Base-by-base conservation (phyloP, 2,113 vertebrate genomes). In the Thinocorus orbignyianus region DNA sequence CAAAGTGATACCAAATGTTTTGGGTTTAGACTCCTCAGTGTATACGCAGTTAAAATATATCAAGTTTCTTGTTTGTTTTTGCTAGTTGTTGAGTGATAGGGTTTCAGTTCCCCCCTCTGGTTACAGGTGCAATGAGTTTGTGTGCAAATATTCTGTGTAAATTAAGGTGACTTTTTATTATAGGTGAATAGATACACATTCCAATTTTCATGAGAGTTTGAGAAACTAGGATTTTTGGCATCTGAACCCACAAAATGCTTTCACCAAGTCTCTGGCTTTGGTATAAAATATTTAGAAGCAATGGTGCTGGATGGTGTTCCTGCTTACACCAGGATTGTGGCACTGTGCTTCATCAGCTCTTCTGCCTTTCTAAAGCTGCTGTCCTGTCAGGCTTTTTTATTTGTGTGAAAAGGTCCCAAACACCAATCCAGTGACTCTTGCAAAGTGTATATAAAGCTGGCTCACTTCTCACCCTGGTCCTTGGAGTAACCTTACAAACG, bases 51-150 rank as follows among this genome's bases (percentile, higher is more conserved):
- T 79, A 71, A 82, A 84, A 79, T 42, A 19, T 17, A 78, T 70
- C 8, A 25, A 54, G 41, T 82, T 88, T 71, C 51, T 66, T 74
- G 37, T 66, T 86, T 86, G 66, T 26, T 88, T 70, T 70, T 66
- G 51, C 35, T 71, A 9, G 33, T 70, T 55, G 41, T 30, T 72
- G 68, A 69, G 41, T 51, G 81, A 11, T 76, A 26, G 77, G 44
- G n/a, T 94, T 88, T 95, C 81, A 48, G 13, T 93, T 95, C 71
- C 26, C 18, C 20, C 61, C 48, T 86, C 62, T 90, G 41, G 62
- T 76, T 86, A 79, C 88, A 86, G 61, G 78, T 89, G 61, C 51
- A 37, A 6, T 49, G 66, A 64, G 5, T 64, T 35, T 80, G 30
- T 41, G 68, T 41, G 42, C 46, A 74, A n/a, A 33, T 65, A 33